Evolutionary conservation across 2,888 invertebrate genomes (phyloP).

Genomic region (Athalia rosae): DNA sequence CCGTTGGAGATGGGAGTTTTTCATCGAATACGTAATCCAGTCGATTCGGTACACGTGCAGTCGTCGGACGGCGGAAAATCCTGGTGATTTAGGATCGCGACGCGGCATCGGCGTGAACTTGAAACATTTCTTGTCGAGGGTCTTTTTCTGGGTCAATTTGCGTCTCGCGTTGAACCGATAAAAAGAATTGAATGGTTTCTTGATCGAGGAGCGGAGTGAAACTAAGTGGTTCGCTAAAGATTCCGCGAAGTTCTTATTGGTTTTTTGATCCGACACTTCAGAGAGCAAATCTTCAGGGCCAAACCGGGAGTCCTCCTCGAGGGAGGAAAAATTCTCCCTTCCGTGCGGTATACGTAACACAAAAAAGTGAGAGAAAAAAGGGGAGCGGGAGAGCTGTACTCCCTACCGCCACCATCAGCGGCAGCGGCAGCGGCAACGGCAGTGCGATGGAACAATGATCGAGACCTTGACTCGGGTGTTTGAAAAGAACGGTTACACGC

Average conservation of each 20-base stretch:
- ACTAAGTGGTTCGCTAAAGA: slow-evolving; percentile 10
- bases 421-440: neutral
- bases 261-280: slow-evolving; percentile 34
- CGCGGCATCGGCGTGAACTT: neutral
- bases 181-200: slow-evolving; percentile 17
- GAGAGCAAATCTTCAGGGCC: slow-evolving; percentile 4
- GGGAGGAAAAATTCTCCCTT: slow-evolving; percentile 1
- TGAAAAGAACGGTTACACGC: slow-evolving; percentile 22
- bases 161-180: neutral
- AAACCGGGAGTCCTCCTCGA: slow-evolving; percentile 20
- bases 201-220: slow-evolving; percentile 25
- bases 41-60: neutral
- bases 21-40: neutral
- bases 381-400: slow-evolving; percentile 8
- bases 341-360: neutral
- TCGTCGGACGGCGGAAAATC: too few species aligned
- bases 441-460: slow-evolving; percentile 34
- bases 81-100: neutral
- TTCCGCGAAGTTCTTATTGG: slow-evolving; percentile 16
- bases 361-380: neutral
- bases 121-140: neutral
- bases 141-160: slow-evolving; percentile 5
- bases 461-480: slow-evolving; percentile 35
- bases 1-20: too few species aligned
- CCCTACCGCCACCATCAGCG: neutral